Evolutionary conservation across 1,140 invertebrate genomes (phyloP).

Genomic region (Papilio polytes): DNA sequence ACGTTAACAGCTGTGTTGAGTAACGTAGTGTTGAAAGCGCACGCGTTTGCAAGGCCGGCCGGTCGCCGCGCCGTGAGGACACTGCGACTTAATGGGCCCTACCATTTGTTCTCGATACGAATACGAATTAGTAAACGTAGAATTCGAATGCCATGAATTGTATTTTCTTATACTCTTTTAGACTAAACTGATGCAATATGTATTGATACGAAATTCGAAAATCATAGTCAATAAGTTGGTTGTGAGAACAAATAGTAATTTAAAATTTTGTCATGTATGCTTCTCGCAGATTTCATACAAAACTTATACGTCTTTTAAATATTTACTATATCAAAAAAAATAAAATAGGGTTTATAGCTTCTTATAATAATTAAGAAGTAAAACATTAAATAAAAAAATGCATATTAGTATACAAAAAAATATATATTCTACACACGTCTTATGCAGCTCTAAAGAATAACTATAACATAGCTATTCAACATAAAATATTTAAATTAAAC

Average conservation of each 20-base stretch:
- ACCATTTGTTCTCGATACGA: conserved; percentile 27
- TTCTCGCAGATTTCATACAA: background rate
- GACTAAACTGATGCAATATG: too few species aligned
- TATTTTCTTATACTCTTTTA: too few species aligned
- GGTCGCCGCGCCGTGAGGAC: conserved; percentile 32
- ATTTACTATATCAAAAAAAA: too few species aligned
- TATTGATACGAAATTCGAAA: too few species aligned
- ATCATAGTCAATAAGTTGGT: background rate
- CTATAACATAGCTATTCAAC: background rate
- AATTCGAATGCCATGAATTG: too few species aligned
- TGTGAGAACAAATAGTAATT: background rate
- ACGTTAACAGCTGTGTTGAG: conserved; percentile 35
- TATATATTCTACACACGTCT: background rate
- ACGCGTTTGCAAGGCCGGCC: conserved; percentile 41
- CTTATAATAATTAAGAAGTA: background rate
- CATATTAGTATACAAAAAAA: background rate
- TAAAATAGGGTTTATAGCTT: too few species aligned
- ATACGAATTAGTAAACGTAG: background rate
- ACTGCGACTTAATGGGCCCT: background rate
- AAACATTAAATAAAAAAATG: background rate
- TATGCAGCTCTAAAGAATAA: background rate
- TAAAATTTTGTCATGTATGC: background rate
- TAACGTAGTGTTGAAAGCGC: conserved; percentile 46
- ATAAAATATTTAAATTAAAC: conserved; percentile 14
- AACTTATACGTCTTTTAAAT: background rate